Evolutionary conservation across 2,797 vertebrate genomes (phyloP).

Genomic region (Oreochromis mossambicus): DNA sequence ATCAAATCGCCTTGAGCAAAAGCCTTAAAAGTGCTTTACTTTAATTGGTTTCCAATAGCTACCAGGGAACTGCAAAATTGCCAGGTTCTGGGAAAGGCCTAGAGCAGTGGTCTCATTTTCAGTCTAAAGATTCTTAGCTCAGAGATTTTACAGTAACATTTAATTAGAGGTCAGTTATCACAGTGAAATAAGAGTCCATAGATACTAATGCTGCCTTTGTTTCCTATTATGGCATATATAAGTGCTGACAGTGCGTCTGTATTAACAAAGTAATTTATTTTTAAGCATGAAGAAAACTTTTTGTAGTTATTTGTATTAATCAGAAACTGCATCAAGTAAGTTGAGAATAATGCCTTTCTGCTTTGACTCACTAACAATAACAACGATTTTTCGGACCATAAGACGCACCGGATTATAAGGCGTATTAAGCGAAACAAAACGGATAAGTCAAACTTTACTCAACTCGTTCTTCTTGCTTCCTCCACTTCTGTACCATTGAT

Average conservation of each 20-base stretch:
- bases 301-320: conserved; percentile 1
- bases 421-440: not conserved
- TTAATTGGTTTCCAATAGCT: conserved; percentile 24
- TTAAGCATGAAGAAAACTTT: not conserved
- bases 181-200: not conserved
- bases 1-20: not conserved
- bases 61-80: conserved; percentile 7
- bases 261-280: not conserved
- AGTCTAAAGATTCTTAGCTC: not conserved
- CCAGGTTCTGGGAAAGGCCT: conserved; percentile 21
- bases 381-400: not conserved
- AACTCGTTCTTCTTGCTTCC: not conserved
- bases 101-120: not conserved
- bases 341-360: not conserved
- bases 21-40: conserved; percentile 2
- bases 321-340: not conserved
- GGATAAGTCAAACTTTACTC: not conserved
- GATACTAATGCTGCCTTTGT: not conserved
- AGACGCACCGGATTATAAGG: not conserved
- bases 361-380: not conserved
- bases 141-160: conserved; percentile 17
- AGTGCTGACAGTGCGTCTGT: not conserved
- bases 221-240: not conserved
- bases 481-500: not conserved
- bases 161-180: not conserved